Evolutionary conservation across 2,797 vertebrate species (phyloP), one percentile per base, ranked within the genome.

Genomic region (Hybognathus amarus): DNA sequence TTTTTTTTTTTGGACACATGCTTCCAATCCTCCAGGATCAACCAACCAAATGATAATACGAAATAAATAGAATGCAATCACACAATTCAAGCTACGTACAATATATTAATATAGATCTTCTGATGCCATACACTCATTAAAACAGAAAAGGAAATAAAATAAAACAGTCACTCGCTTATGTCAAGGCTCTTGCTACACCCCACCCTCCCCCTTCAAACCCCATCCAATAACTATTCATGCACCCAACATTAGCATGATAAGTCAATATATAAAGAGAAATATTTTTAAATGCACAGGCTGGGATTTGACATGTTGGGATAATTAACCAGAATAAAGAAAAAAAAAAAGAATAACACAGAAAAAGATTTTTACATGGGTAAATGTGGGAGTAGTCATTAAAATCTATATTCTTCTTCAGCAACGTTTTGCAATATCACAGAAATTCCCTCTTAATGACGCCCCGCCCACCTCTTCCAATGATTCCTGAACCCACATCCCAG

Each of bases 61-160:
- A 93, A 95, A 95, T 95, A 95, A 96, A 95, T 95, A 96, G 91
- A 94, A 94, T 90, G 93, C 92, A 94, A 94, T 95, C 95, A 95
- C 94, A 94, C 93, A 93, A 92, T 93, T 94, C 94, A 95, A 96
- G 95, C 96, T 95, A 96, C 96, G 92, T 94, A 95, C 95, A 96
- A 96, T 96, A 96, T 96, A 96, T 97, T 97, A 94, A 94, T 96
- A 96, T 96, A 95, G 94, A 95, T 95, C 93, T 93, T 96, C 93
- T 94, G 93, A 94, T 92, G 91, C 94, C 94, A 95, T 93, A 95
- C 92, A 89, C 93, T 95, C 95, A 93, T 91, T 94, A 94, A 94
- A 95, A 95, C 89, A 90, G 87, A 88, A 90, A 91, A 75, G 79
- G 78, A 87, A 79, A 11, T 4, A 11, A 45, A 38, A 36, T n/a